A percentile compares a stretch with the other conserved stretches of the same genome.
phyloP scores from a whole-genome alignment of 2,113 vertebrate genomes.

The Morphnarchus princeps region DNA sequence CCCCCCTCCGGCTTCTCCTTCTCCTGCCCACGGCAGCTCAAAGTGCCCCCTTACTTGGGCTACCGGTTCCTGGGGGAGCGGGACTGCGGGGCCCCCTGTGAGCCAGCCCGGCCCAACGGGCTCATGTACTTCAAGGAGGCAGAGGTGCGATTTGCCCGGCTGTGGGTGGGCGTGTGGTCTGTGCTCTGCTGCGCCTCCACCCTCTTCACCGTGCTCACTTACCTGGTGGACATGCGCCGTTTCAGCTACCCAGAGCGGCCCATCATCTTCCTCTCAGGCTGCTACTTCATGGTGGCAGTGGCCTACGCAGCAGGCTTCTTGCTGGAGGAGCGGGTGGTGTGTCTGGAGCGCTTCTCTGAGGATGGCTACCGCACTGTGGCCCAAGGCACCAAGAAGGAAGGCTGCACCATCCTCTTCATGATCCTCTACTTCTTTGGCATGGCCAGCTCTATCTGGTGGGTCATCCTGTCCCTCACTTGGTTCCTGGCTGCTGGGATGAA shows the following conservation, averaged over 20 bases:
- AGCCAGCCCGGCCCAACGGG: slow-evolving; percentile 80
- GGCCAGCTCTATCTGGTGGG: slow-evolving; percentile 96
- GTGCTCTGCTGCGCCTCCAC: slow-evolving; percentile 87
- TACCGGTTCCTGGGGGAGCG: slow-evolving; percentile 87
- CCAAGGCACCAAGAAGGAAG: slow-evolving; percentile 90
- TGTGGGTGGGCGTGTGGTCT: slow-evolving; percentile 90
- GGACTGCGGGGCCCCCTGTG: slow-evolving; percentile 92
- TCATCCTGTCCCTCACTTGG: slow-evolving; percentile 91
- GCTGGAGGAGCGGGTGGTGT: slow-evolving; percentile 86
- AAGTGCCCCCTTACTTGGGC: slow-evolving; percentile 86
- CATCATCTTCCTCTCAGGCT: slow-evolving; percentile 91
- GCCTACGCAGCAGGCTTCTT: slow-evolving; percentile 85
- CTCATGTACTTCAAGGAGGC: slow-evolving; percentile 91
- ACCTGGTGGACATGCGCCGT: slow-evolving; percentile 85
- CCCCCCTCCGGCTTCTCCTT: slow-evolving; percentile 70
- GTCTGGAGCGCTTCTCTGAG: slow-evolving; percentile 83
- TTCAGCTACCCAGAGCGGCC: slow-evolving; percentile 91
- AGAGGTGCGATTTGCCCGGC: slow-evolving; percentile 84
- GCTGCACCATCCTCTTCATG: slow-evolving; percentile 92
- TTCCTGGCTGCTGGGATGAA: slow-evolving; percentile 93
- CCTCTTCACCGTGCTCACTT: slow-evolving; percentile 90
- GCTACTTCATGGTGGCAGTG: slow-evolving; percentile 93
- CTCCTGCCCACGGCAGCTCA: slow-evolving; percentile 86
- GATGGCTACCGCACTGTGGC: slow-evolving; percentile 86
- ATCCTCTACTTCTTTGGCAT: slow-evolving; percentile 93